These are phyloP conservation scores for Ceyx melanurus DNA, from an alignment of 2,113 vertebrate genomes.

Conservation along the genomic window DNA sequence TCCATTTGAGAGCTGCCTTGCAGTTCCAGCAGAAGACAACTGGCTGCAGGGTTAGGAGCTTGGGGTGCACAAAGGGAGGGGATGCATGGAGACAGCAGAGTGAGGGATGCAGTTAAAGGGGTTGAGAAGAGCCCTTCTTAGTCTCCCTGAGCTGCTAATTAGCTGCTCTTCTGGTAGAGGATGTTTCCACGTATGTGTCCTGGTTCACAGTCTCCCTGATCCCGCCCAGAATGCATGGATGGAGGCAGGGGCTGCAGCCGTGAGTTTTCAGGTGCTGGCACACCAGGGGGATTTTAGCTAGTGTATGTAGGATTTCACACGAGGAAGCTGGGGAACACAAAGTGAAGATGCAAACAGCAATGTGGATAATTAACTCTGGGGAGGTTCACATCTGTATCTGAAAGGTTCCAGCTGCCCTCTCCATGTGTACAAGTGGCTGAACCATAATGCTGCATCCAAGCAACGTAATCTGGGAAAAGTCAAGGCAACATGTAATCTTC, in stretches of 20 bases:
- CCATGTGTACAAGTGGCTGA: not conserved
- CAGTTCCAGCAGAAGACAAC: constrained; percentile 9
- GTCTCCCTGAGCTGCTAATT: not conserved
- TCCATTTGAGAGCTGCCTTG: not conserved
- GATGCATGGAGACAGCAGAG: not conserved
- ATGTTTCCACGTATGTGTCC: not conserved
- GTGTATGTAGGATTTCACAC: not conserved
- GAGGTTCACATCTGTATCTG: constrained; percentile 32
- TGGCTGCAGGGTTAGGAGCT: not conserved
- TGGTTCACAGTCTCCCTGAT: not conserved
- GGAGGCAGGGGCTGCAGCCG: not conserved
- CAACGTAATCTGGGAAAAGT: constrained; percentile 51
- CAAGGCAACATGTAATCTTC: constrained; percentile 40
- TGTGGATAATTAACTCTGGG: constrained; percentile 1
- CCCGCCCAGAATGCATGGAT: not conserved
- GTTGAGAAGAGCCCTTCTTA: not conserved
- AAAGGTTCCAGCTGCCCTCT: constrained; percentile 37
- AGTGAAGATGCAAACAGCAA: constrained; percentile 10
- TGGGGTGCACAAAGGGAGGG: not conserved
- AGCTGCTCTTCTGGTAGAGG: not conserved
- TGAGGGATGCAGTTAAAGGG: not conserved
- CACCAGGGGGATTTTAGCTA: not conserved
- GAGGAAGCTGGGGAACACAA: not conserved
- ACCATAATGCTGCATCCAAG: not conserved
- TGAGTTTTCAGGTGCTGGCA: not conserved